Evolutionary conservation across 1,140 invertebrate genomes (phyloP).

Genomic region (Apolygus lucorum): DNA sequence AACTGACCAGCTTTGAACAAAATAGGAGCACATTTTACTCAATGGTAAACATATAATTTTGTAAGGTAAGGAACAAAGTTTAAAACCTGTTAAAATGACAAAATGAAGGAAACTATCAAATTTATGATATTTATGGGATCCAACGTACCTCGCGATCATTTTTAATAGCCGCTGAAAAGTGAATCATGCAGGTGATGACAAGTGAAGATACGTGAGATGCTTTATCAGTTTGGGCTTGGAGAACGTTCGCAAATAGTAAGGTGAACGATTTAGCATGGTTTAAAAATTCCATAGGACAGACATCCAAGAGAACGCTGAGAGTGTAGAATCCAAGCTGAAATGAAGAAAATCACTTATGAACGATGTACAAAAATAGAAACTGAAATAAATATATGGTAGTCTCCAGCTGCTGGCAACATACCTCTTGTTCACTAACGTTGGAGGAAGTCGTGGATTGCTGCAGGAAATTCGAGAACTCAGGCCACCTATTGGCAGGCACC

Average conservation of each 20-base stretch:
- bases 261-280: constrained; percentile 26
- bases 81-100: background rate
- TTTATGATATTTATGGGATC: background rate
- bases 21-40: too few relatives aligned
- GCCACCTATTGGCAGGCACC: constrained; percentile 54
- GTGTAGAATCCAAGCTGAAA: constrained; percentile 55
- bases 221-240: constrained; percentile 43
- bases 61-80: background rate
- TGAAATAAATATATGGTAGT: too few relatives aligned
- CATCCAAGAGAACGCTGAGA: constrained; percentile 52
- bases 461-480: constrained; percentile 59
- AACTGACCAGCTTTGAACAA: constrained; percentile 50
- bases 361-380: background rate
- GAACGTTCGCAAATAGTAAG: constrained; percentile 45
- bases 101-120: background rate
- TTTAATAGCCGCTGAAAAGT: constrained; percentile 41
- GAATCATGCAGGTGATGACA: constrained; percentile 48
- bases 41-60: constrained; percentile 29
- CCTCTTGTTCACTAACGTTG: constrained; percentile 49
- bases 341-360: too few relatives aligned
- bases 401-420: too few relatives aligned
- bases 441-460: constrained; percentile 47
- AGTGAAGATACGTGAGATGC: constrained; percentile 48
- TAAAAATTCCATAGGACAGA: constrained; percentile 45
- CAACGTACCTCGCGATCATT: constrained; percentile 48